These are phyloP conservation scores for Zaprionus inermis DNA, from an alignment of 1,140 invertebrate species.

Conservation along the genomic window DNA sequence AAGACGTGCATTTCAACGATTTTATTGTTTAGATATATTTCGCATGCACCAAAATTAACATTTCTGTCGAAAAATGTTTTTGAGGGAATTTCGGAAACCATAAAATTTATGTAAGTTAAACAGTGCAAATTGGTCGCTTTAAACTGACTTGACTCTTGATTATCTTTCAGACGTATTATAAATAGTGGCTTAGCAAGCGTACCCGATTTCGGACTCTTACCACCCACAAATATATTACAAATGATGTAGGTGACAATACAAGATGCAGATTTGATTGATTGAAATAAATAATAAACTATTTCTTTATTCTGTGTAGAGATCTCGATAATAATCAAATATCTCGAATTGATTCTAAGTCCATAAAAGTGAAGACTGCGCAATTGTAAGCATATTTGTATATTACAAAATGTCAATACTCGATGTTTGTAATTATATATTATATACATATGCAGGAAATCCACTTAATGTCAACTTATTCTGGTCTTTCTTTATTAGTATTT, in stretches of 20 bases:
- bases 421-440: too few species aligned
- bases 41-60: conserved; percentile 85
- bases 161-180: conserved; percentile 85
- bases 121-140: neutral
- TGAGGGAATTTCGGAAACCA: conserved; percentile 84
- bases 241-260: conserved; percentile 85
- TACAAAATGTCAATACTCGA: neutral
- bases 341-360: conserved; percentile 84
- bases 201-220: conserved; percentile 84
- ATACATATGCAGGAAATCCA: too few species aligned
- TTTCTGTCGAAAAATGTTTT: conserved; percentile 84
- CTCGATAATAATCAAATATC: conserved; percentile 86
- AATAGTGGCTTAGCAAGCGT: conserved; percentile 85
- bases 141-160: neutral
- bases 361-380: conserved; percentile 86
- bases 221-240: conserved; percentile 85
- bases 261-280: neutral
- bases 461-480: neutral
- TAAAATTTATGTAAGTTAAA: conserved; percentile 85
- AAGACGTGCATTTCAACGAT: neutral
- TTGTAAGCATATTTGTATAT: conserved; percentile 84
- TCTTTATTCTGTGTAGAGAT: conserved; percentile 82
- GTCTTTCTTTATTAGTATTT: conserved; percentile 84
- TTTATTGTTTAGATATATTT: conserved; percentile 84
- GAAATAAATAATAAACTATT: neutral